Evolutionary conservation across 2,797 vertebrate genomes (phyloP), one percentile per base, ranked within the genome.

Genomic region (Gadopsis marmoratus): DNA sequence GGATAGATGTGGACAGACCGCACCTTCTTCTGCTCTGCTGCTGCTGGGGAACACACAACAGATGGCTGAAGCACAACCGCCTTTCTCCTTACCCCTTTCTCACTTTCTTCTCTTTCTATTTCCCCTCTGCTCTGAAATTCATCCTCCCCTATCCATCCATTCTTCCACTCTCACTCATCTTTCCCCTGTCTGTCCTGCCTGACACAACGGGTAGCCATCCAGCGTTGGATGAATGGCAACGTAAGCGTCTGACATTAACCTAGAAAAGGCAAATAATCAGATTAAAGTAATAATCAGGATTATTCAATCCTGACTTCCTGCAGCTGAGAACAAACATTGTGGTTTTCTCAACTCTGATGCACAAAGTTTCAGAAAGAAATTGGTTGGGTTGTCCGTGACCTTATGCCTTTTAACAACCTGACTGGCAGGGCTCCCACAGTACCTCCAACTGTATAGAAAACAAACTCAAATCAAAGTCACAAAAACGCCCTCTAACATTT

Each of bases 1-100:
- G 91, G 85, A 91, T 82, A 88, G 86, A 92, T 89, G 91, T 88
- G 88, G 90, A 92, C 88, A 94, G 94, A 97, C 97, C 96, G 94
- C 91, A 99, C 97, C 97, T 97, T 97, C 95, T 97, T 97, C 92
- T 96, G 96, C 90, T 96, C 81, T 71, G 84, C 73, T 88, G 95
- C 85, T 88, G 96, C 96, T 85, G 96, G 95, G 90, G 93, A 95
- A 91, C 95, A 83, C 81, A 87, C 88, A 97, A 91, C 96, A 97
- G 95, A 98, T 98, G 86, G 97, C 97, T 73, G 94, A 94, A 88
- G 95, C 80, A 78, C 88, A 93, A 76, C 92, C 93, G 85, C 90
- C 95, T 86, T 83, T 83, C 70, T 94, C 90, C 72, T 93, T 89
- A 50, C 73, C 63, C n/a, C 62, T 51, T 76, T 50, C 79, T 82